These are phyloP conservation scores for Globodera ellingtonae DNA, from an alignment of 1,140 invertebrate species.

Conservation along the genomic window DNA sequence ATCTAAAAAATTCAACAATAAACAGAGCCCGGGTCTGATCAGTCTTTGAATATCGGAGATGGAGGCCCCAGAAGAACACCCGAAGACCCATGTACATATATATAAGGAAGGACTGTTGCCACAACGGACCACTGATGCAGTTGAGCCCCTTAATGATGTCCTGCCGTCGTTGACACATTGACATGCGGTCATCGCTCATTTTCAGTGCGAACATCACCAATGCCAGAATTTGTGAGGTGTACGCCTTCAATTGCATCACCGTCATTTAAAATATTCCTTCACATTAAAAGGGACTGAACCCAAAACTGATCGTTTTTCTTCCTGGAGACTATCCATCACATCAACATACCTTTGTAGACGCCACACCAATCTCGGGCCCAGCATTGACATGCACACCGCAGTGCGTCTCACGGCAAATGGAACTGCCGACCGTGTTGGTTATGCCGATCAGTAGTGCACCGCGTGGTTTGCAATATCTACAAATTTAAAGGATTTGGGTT, in stretches of 20 bases:
- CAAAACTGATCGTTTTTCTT: too few relatives aligned
- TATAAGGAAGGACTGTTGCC: too few relatives aligned
- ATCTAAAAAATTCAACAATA: conserved; percentile 58
- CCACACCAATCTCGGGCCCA: conserved; percentile 98
- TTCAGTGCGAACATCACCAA: conserved; percentile 98
- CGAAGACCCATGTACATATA: too few relatives aligned
- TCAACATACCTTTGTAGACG: conserved; percentile 80
- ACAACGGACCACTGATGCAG: conserved; percentile 74
- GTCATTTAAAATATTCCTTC: too few relatives aligned
- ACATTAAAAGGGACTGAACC: too few relatives aligned
- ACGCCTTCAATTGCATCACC: conserved; percentile 71
- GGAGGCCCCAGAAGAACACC: too few relatives aligned
- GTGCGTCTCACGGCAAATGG: conserved; percentile 97
- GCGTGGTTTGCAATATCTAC: conserved; percentile 88
- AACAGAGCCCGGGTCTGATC: too few relatives aligned
- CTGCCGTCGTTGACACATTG: conserved; percentile 77
- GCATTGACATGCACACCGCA: conserved; percentile 99
- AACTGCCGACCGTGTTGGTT: conserved; percentile 98
- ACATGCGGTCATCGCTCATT: conserved; percentile 95
- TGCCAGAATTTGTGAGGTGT: conserved; percentile 98
- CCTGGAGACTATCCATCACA: neutral
- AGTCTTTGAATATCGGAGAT: too few relatives aligned
- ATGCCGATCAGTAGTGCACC: conserved; percentile 96
- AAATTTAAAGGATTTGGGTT: neutral
- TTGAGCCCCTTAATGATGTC: conserved; percentile 88